phyloP scores from a whole-genome alignment of 1,140 invertebrate species.

The Bemisia tabaci region DNA sequence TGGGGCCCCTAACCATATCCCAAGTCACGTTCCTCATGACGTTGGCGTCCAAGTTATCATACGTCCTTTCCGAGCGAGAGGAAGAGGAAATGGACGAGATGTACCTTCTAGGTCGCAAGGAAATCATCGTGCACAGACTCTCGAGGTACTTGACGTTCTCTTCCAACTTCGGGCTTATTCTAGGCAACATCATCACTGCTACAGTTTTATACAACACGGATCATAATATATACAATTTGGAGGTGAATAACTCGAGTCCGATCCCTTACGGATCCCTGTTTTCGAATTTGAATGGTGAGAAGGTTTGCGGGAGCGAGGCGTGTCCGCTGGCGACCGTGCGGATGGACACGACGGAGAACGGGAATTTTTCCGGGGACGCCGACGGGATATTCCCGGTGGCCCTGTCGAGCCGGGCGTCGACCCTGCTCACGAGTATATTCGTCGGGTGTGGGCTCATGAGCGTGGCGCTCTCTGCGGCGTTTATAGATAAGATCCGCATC shows the following conservation, averaged over 20 bases:
- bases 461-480: constrained; percentile 36
- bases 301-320: constrained; percentile 38
- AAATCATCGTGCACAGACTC: constrained; percentile 14
- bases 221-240: constrained; percentile 3
- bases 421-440: constrained; percentile 37
- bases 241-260: not conserved
- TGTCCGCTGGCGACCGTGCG: constrained; percentile 28
- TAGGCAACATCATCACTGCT: constrained; percentile 4
- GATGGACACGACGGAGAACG: not conserved
- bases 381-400: not conserved
- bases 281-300: constrained; percentile 34
- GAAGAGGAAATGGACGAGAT: constrained; percentile 26
- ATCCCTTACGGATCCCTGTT: constrained; percentile 24
- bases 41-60: constrained; percentile 40
- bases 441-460: constrained; percentile 37
- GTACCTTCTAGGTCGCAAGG: constrained; percentile 10
- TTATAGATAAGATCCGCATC: constrained; percentile 35
- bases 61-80: constrained; percentile 38
- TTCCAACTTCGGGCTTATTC: constrained; percentile 3
- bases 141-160: not conserved
- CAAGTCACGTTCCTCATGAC: constrained; percentile 42
- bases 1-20: constrained; percentile 39
- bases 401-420: constrained; percentile 28
- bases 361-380: constrained; percentile 1
- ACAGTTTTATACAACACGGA: constrained; percentile 2